phyloP scores from a whole-genome alignment of 2,113 vertebrate species.

The Amblyornis subalaris region DNA sequence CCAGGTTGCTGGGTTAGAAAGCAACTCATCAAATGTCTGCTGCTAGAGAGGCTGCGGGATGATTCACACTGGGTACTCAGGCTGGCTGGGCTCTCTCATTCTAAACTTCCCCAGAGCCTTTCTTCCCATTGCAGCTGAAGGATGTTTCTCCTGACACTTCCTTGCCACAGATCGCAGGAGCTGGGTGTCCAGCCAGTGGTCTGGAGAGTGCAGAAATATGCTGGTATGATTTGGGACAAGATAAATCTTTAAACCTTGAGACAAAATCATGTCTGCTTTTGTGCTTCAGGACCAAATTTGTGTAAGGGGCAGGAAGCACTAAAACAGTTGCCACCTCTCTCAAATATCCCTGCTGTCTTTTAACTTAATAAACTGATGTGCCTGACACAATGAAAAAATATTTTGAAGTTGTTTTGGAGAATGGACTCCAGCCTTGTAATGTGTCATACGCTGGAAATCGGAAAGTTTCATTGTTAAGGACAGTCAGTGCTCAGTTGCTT shows the following conservation, averaged over 20 bases:
- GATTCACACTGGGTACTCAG: neutral
- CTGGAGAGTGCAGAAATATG: neutral
- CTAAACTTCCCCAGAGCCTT: neutral
- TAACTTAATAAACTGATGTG: neutral
- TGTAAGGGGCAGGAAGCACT: neutral
- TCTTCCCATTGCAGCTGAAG: fast-evolving
- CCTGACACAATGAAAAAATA: neutral
- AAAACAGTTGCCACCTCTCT: neutral
- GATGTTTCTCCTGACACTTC: neutral
- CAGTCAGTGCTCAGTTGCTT: neutral
- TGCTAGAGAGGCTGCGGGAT: neutral
- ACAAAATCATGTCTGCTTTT: neutral
- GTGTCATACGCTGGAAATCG: neutral
- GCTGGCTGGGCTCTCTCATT: neutral
- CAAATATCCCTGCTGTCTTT: neutral
- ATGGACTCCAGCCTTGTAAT: neutral
- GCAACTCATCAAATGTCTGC: neutral
- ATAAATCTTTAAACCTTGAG: neutral
- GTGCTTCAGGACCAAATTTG: neutral
- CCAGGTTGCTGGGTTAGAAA: neutral
- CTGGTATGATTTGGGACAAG: neutral
- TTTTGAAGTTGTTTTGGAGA: neutral
- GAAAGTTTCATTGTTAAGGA: neutral
- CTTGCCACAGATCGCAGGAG: neutral
- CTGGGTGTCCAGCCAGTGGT: neutral